Conservation (phyloP, 2,888 invertebrate species). For the Tuta absoluta region DNA sequence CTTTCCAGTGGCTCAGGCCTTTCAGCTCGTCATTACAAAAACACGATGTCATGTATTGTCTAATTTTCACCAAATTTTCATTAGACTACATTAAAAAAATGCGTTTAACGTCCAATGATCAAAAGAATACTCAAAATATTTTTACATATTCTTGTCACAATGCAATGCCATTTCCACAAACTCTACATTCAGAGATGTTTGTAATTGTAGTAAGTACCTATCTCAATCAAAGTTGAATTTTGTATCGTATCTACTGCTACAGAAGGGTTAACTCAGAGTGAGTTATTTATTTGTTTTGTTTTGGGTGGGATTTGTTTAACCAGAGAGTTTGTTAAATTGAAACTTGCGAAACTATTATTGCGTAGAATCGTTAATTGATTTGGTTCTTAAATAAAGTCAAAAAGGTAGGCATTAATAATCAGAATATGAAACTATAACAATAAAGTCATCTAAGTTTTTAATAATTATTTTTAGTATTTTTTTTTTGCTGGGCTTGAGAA, state of each 20-base stretch:
- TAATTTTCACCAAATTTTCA: too few relatives aligned
- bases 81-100: too few relatives aligned
- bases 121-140: neutral
- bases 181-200: conserved; percentile 13
- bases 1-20: too few relatives aligned
- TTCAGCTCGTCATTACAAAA: too few relatives aligned
- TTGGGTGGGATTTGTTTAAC: neutral
- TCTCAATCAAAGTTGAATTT: conserved; percentile 74
- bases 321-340: neutral
- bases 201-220: conserved; percentile 30
- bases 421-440: too few relatives aligned
- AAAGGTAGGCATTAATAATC: too few relatives aligned
- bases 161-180: neutral
- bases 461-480: too few relatives aligned
- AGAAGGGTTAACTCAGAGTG: conserved; percentile 28
- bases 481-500: too few relatives aligned
- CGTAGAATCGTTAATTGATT: neutral
- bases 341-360: neutral
- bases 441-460: too few relatives aligned
- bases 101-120: too few relatives aligned
- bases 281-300: conserved; percentile 33
- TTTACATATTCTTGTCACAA: neutral
- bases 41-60: too few relatives aligned
- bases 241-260: conserved; percentile 48
- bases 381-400: too few relatives aligned